Base-by-base conservation (phyloP, 2,797 vertebrate genomes). In the Eidolon dupreanum region DNA sequence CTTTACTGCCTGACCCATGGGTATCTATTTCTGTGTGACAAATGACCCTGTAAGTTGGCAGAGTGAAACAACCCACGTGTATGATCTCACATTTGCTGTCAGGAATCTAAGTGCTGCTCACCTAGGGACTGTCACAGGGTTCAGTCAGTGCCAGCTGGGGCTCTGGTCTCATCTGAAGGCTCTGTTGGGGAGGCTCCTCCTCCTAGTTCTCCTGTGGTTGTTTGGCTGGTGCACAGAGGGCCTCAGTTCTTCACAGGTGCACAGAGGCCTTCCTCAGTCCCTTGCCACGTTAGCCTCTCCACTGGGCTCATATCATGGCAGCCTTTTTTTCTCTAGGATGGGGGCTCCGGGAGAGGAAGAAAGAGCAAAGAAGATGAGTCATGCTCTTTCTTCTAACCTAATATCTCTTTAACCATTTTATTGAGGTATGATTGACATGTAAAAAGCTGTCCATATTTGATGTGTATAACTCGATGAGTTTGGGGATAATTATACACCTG, bases 151-250 rank as follows among this genome's bases (percentile, higher is more conserved):
- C 71, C 49, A 2, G 5, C 38, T 36, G n/a, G 65, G 38, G 8
- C 74, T 46, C 16, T 38, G 71, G 22, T 75, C 51, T 82, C 68
- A 36, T 49, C 59, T 2, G 8, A 73, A 53, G n/a, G 33, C 51
- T 74, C 1, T 0, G 3, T 10, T 10, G 15, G 13, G 41, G 55
- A 10, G 11, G 17, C 7, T 10, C 43, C 19, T 65, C 66, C 92
- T 38, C 68, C 41, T 43, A 4, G 28, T 46, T 20, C 22, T 15
- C 17, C 17, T 0, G 0, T 24, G 36, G 31, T 12, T 8, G 0
- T 49, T 73, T 12, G 61, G 31, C n/a, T 51, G 71, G 26, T 53
- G 24, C 22, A 0, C 15, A 63, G 36, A 33, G 49, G 5, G 36
- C 43, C 43, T 51, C 36, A 0, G 3, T 36, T 66, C 38, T 51